A percentile compares a stretch with the other conserved stretches of the same genome.
These are phyloP conservation scores for Polyodon spathula DNA, from an alignment of 2,113 vertebrate genomes.

Conservation along the genomic window DNA sequence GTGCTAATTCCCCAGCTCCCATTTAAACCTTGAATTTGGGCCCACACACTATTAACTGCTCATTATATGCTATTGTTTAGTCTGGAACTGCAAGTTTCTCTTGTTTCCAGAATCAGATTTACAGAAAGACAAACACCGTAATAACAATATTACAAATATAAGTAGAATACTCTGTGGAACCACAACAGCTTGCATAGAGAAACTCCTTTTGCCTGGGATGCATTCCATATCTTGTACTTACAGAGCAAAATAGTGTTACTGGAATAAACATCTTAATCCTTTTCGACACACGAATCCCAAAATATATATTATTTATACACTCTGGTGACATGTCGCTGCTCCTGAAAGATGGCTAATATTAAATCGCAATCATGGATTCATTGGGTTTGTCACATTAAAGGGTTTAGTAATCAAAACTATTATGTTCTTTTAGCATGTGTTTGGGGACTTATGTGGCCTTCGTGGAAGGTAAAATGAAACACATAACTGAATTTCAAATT, in stretches of 20 bases:
- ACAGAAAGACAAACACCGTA: background rate
- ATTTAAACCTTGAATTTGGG: background rate
- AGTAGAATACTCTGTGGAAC: background rate
- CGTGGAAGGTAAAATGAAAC: background rate
- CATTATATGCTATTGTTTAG: background rate
- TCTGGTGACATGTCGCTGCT: background rate
- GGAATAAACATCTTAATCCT: background rate
- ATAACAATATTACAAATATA: background rate
- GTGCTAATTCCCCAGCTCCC: background rate
- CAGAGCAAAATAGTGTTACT: background rate
- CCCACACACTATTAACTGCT: background rate
- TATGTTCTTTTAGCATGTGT: slow-evolving; percentile 9
- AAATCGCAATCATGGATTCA: background rate
- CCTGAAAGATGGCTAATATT: background rate
- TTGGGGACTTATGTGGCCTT: background rate
- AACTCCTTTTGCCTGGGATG: background rate
- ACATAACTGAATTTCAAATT: background rate
- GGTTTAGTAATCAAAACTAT: slow-evolving; percentile 6
- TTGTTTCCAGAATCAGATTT: background rate
- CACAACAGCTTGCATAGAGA: background rate
- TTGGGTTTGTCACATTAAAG: slow-evolving; percentile 6
- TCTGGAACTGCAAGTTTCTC: background rate
- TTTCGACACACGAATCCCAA: background rate
- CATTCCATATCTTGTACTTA: background rate
- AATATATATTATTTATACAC: slow-evolving; percentile 4